Conservation (phyloP, 2,113 vertebrate species). For the Sylvietta virens region DNA sequence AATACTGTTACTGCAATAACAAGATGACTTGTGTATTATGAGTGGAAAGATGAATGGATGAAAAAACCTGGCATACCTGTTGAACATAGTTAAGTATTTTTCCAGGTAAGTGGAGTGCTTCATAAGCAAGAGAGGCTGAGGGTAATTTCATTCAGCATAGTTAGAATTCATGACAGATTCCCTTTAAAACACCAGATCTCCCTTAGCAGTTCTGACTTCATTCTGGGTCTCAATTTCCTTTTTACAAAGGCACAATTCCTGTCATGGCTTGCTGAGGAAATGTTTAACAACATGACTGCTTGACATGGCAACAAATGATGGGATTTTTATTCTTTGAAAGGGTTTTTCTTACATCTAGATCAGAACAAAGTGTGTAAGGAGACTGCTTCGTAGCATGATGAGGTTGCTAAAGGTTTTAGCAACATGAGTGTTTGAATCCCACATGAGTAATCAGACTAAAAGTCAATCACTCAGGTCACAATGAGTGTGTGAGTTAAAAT, state of each 20-base stretch:
- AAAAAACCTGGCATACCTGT: slow-evolving; percentile 28
- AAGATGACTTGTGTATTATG: neutral
- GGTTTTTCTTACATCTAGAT: neutral
- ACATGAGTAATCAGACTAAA: neutral
- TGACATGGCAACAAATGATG: neutral
- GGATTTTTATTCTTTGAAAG: slow-evolving; percentile 34
- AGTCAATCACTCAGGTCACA: neutral
- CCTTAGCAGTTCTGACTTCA: neutral
- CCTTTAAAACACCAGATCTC: slow-evolving; percentile 22
- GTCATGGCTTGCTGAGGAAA: neutral
- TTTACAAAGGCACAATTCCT: slow-evolving; percentile 10
- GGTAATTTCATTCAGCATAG: slow-evolving; percentile 10
- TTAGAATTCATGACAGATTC: slow-evolving; percentile 46
- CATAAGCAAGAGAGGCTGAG: neutral
- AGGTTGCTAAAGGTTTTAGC: neutral
- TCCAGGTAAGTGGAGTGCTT: neutral
- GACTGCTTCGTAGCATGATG: neutral
- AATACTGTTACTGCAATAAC: neutral
- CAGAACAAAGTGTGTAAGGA: neutral
- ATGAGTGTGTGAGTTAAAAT: neutral
- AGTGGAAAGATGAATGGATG: slow-evolving; percentile 22
- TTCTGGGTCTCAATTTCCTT: neutral
- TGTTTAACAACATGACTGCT: slow-evolving; percentile 15
- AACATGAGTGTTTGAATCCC: neutral
- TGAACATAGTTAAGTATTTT: slow-evolving; percentile 21